phyloP scores from a whole-genome alignment of 2,797 vertebrate genomes.

The Cichlasoma orientale region DNA sequence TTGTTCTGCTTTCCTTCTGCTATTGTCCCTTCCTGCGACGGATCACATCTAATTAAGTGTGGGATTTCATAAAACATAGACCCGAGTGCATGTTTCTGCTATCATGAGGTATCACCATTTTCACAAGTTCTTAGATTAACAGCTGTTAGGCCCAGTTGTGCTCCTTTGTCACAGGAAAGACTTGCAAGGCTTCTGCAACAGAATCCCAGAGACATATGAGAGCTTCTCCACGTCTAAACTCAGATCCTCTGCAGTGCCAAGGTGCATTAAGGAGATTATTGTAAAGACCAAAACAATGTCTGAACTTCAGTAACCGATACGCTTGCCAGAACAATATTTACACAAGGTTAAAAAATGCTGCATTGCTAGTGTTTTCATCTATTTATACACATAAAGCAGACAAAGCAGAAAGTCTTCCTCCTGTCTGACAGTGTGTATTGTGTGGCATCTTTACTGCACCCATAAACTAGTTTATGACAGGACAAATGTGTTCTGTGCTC shows the following conservation, averaged over 20 bases:
- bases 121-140: constrained; percentile 69
- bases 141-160: constrained; percentile 65
- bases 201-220: constrained; percentile 77
- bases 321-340: constrained; percentile 47
- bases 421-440: constrained; percentile 18
- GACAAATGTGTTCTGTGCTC: constrained; percentile 4
- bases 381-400: constrained; percentile 29
- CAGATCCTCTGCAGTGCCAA: constrained; percentile 70
- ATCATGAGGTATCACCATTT: constrained; percentile 62
- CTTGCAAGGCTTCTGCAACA: constrained; percentile 69
- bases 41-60: constrained; percentile 63
- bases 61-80: constrained; percentile 50
- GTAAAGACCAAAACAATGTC: constrained; percentile 72
- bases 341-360: constrained; percentile 46
- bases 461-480: constrained; percentile 28
- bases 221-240: constrained; percentile 77
- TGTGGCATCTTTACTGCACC: not conserved
- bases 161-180: constrained; percentile 76
- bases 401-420: not conserved
- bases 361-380: constrained; percentile 45
- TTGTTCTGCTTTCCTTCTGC: constrained; percentile 19
- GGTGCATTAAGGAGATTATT: constrained; percentile 73
- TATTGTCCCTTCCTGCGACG: constrained; percentile 33
- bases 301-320: constrained; percentile 63
- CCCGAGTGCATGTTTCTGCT: constrained; percentile 24